Evolutionary conservation across 1,140 invertebrate species (phyloP).

Genomic region (Drosophila persimilis): DNA sequence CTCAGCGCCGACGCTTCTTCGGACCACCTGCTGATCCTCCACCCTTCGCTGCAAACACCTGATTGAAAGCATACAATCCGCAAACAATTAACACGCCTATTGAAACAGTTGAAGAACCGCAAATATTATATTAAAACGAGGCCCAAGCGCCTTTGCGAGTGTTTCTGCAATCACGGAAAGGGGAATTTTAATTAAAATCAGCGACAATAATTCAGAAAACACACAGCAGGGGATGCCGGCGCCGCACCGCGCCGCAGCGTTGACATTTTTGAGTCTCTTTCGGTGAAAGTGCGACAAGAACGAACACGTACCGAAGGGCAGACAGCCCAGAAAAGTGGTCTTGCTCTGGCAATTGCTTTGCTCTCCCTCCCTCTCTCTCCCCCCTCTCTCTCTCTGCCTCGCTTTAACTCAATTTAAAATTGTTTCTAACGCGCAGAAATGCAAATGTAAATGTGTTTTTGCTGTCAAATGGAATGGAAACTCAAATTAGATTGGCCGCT

Average conservation of each 20-base stretch:
- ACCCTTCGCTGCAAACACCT: no score
- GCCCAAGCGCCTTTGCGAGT: slow-evolving; percentile 17
- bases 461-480: slow-evolving; percentile 54
- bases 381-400: no score
- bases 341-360: slow-evolving; percentile 17
- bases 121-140: slow-evolving; percentile 2
- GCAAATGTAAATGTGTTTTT: slow-evolving; percentile 36
- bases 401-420: slow-evolving; percentile 66
- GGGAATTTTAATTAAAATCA: slow-evolving; percentile 65
- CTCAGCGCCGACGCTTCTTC: no score
- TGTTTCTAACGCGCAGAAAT: slow-evolving; percentile 32
- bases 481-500: slow-evolving; percentile 42
- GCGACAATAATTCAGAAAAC: slow-evolving; percentile 51
- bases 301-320: slow-evolving; percentile 15
- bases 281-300: slow-evolving; percentile 45
- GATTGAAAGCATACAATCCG: no score
- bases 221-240: neutral
- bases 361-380: slow-evolving; percentile 1
- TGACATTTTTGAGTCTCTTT: slow-evolving; percentile 67
- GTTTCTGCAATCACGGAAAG: slow-evolving; percentile 43
- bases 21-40: no score
- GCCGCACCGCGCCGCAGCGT: neutral
- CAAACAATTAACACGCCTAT: neutral
- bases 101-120: slow-evolving; percentile 4
- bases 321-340: slow-evolving; percentile 17